phyloP scores from a whole-genome alignment of 2,113 vertebrate species.

The Amblyopsis rosae region DNA sequence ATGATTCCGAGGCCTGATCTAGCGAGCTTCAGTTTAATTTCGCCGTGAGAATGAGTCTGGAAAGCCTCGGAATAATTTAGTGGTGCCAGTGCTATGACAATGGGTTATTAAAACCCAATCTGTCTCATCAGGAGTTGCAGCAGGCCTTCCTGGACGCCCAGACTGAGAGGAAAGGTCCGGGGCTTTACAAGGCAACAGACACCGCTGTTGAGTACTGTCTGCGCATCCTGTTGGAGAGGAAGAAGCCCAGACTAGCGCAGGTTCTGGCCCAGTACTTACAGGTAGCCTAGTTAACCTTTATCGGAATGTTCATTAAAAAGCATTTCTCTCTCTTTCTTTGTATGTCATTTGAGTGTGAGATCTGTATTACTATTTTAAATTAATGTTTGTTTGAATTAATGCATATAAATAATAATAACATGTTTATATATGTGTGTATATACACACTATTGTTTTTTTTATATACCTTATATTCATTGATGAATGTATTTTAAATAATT shows the following conservation, averaged over 20 bases:
- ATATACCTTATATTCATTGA: no score
- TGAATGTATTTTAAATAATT: no score
- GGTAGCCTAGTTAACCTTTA: constrained; percentile 29
- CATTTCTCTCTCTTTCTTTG: neutral
- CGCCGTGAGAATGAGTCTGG: no score
- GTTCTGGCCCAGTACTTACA: constrained; percentile 82
- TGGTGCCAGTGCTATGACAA: neutral
- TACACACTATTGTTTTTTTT: no score
- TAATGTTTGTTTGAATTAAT: no score
- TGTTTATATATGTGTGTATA: no score
- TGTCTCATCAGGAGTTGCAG: constrained; percentile 82
- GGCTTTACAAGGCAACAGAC: constrained; percentile 38
- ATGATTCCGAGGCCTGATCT: no score
- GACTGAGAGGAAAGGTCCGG: constrained; percentile 35
- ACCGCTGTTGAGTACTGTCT: constrained; percentile 77
- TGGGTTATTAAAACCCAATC: neutral
- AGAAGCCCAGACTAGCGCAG: constrained; percentile 79
- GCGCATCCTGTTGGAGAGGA: constrained; percentile 74
- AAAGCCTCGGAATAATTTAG: no score
- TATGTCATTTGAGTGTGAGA: neutral
- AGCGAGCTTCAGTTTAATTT: no score
- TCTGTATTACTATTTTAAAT: neutral
- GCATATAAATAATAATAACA: no score
- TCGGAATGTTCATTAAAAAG: neutral
- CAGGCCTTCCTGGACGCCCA: constrained; percentile 72